phyloP scores from a whole-genome alignment of 2,797 vertebrate species.

The Pseudopleuronectes americanus region DNA sequence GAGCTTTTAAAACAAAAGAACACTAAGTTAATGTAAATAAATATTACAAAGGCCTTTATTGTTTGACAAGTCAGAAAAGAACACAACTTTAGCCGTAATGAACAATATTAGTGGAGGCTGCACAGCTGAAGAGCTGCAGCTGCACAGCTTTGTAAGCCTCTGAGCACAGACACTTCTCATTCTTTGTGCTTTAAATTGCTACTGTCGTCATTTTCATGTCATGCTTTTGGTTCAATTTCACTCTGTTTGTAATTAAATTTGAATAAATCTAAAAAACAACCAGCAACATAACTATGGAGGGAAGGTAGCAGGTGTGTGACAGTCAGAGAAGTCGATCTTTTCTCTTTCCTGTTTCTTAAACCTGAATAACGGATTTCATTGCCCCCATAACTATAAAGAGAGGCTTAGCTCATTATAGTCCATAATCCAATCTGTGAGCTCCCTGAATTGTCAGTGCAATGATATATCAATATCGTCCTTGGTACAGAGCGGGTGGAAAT shows the following conservation, averaged over 20 bases:
- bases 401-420: constrained; percentile 70
- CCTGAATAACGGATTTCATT: constrained; percentile 64
- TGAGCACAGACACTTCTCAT: background rate
- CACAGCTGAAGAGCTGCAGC: too few relatives aligned
- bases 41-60: too few relatives aligned
- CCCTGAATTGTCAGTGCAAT: constrained; percentile 52
- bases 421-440: constrained; percentile 72
- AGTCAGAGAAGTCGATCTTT: constrained; percentile 35
- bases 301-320: constrained; percentile 22
- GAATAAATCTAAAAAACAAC: constrained; percentile 21
- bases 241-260: constrained; percentile 21
- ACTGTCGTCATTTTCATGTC: too few relatives aligned
- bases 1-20: too few relatives aligned
- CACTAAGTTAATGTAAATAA: too few relatives aligned
- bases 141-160: too few relatives aligned
- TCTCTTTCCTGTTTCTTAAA: constrained; percentile 59
- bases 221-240: background rate
- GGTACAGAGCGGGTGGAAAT: constrained; percentile 59
- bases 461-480: constrained; percentile 75
- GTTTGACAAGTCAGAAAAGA: too few relatives aligned
- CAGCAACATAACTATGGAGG: constrained; percentile 3
- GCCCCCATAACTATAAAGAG: constrained; percentile 61
- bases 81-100: too few relatives aligned
- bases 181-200: background rate
- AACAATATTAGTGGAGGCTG: too few relatives aligned